These are phyloP conservation scores for Bellardia bayeri DNA, from an alignment of 2,888 invertebrate species.

Conservation along the genomic window DNA sequence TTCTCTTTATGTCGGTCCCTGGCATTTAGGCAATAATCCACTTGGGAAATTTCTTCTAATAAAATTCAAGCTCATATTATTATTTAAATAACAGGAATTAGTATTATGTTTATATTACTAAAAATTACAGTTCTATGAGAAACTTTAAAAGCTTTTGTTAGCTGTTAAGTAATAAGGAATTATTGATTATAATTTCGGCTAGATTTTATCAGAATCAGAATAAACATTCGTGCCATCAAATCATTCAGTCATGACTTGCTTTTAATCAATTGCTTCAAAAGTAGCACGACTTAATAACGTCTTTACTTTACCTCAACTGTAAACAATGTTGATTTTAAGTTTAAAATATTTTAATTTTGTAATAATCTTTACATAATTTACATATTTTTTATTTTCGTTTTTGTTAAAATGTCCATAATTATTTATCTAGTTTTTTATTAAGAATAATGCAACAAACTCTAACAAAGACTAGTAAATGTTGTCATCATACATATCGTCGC, in stretches of 20 bases:
- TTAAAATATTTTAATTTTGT: slow-evolving; percentile 29
- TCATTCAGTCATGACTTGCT: neutral
- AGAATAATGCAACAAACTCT: slow-evolving; percentile 31
- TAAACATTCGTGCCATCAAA: neutral
- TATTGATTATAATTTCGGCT: no score
- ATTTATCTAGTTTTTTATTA: slow-evolving; percentile 16
- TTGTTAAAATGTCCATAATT: neutral
- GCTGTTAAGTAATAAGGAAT: no score
- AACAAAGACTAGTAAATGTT: slow-evolving; percentile 47
- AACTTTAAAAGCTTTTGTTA: no score
- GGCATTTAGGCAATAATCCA: no score
- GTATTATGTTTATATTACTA: no score
- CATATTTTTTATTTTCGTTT: neutral
- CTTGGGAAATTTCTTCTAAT: no score
- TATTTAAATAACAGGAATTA: no score
- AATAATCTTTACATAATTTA: slow-evolving; percentile 41
- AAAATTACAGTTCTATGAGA: no score
- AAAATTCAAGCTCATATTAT: no score
- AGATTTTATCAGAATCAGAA: no score
- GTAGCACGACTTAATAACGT: neutral
- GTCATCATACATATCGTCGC: slow-evolving; percentile 13
- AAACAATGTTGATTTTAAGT: slow-evolving; percentile 1
- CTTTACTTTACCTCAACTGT: neutral
- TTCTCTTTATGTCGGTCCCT: no score
- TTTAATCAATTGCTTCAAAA: neutral